These are phyloP conservation scores for Gila orcuttii DNA, from an alignment of 2,113 vertebrate genomes.

Conservation along the genomic window DNA sequence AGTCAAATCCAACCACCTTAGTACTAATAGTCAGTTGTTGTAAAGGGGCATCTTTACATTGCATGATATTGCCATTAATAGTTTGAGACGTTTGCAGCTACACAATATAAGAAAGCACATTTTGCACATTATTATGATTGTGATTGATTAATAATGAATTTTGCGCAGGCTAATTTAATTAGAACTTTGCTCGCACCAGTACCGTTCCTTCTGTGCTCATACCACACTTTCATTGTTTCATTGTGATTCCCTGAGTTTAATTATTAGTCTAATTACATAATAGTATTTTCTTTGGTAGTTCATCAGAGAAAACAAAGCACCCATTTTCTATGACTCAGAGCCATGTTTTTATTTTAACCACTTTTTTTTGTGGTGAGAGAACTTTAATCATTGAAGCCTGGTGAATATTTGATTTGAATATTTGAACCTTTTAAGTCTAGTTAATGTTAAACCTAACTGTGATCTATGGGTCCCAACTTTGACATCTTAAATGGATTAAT, in stretches of 20 bases:
- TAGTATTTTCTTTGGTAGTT: background rate
- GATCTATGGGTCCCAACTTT: background rate
- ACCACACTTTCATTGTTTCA: background rate
- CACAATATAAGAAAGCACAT: background rate
- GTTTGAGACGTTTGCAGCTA: background rate
- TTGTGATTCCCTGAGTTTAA: background rate
- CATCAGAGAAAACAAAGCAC: background rate
- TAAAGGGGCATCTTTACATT: background rate
- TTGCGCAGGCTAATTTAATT: background rate
- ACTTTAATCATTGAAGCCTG: background rate
- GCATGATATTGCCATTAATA: background rate
- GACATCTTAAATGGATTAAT: background rate
- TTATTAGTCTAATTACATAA: background rate
- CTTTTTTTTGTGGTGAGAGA: conserved; percentile 7
- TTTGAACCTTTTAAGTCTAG: background rate
- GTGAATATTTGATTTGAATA: background rate
- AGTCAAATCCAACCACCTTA: conserved; percentile 1
- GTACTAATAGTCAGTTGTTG: background rate
- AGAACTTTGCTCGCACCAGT: background rate
- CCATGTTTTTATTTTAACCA: background rate
- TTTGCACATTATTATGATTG: background rate
- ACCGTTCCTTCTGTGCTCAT: background rate
- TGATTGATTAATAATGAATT: background rate
- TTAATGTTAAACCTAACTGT: background rate
- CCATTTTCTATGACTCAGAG: background rate